phyloP scores from a whole-genome alignment of 2,113 vertebrate species.

The Seriola dumerili region DNA sequence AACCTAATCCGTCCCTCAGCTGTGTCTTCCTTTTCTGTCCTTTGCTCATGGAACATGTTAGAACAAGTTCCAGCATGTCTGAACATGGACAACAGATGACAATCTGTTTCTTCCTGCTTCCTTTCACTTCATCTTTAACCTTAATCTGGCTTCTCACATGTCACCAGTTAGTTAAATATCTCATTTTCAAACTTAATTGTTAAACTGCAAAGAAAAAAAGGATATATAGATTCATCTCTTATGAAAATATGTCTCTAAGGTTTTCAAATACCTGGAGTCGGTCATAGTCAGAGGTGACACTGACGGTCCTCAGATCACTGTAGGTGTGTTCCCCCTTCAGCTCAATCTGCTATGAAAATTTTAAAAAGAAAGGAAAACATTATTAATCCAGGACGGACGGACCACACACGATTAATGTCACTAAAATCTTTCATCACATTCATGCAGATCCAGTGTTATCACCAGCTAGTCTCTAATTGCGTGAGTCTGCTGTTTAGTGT shows the following conservation, averaged over 20 bases:
- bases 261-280: constrained; percentile 39
- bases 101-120: background rate
- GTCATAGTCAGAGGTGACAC: constrained; percentile 22
- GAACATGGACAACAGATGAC: background rate
- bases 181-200: too few relatives aligned
- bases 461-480: too few relatives aligned
- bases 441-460: too few relatives aligned
- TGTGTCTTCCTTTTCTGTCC: too few relatives aligned
- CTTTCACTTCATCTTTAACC: background rate
- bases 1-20: too few relatives aligned
- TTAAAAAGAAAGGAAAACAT: background rate
- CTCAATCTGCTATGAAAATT: constrained; percentile 33
- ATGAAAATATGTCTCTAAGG: background rate
- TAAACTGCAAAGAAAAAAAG: background rate
- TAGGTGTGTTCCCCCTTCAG: constrained; percentile 9
- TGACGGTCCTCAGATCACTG: background rate
- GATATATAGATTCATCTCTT: background rate
- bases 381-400: background rate
- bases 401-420: too few relatives aligned
- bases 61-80: constrained; percentile 6
- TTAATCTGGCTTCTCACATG: background rate
- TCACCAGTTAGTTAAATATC: background rate
- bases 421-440: too few relatives aligned
- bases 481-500: too few relatives aligned
- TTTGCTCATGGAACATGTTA: background rate